Base-by-base conservation (phyloP, 2,888 invertebrate genomes). In the Mythimna lalbum region DNA sequence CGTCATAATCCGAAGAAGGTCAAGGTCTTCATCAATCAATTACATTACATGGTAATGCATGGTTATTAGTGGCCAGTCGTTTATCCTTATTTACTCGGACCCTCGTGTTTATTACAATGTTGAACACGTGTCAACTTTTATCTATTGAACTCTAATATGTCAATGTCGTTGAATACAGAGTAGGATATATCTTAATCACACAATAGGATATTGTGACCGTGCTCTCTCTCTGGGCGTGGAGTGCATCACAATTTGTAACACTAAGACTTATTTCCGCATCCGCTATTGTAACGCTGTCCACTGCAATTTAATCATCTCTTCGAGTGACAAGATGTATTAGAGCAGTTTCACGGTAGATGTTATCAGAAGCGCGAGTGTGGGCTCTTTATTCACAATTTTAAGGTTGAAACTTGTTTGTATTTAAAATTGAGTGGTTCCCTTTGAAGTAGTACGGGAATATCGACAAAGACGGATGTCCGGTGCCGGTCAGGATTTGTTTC, bases 401-500 rank as follows among this genome's bases (percentile, higher is more conserved):
- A 91, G 91, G 94, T 93, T 90, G 87, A 92, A 91, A 90, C 87
- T 92, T 85, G 91, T 88, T 87, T 90, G 90, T 73, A 69, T 79
- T 81, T 83, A 65, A 70, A 87, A 87, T 88, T 89, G 81, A 87
- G 89, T 90, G 89, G 89, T 87, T 93, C 93, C 92, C 94, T 95
- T 95, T 95, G 95, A 95, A 92, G 95, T 95, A 89, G 93, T 93
- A 95, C 93, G 93, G 95, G 95, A 95, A 95, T 94, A 95, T 95
- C 94, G 93, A 93, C 94, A 93, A 95, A 95, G 95, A 94, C 96
- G 96, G 96, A 96, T 92, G 95, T 96, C 96, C 96, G 96, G 94
- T 95, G 93, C 95, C 95, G 96, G 96, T 95, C 95, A 95, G 95
- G 95, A 95, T 95, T 95, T 93, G 93, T 95, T 95, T 95, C 95